Base-by-base conservation (phyloP, 30 jellyfish, hydroid and myxozoan genomes). In the Haliclystus octoradiatus region DNA sequence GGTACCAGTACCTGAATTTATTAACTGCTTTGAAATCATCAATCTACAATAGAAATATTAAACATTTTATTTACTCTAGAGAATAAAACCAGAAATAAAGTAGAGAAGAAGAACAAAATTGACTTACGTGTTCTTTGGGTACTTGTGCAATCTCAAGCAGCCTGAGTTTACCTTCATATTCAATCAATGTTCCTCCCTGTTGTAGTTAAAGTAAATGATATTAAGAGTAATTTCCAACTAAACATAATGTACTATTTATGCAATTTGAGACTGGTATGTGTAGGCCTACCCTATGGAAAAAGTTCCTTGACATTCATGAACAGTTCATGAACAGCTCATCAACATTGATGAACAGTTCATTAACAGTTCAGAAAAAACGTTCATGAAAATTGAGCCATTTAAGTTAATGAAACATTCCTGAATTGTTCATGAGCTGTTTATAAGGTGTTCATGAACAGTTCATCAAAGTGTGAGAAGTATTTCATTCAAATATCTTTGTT, bases 71-170 rank as follows among this genome's bases (percentile, higher is more conserved):
- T 12, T n/a, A 29, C n/a, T 14, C 26, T 24, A 63, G 30, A 63
- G 49, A 63, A n/a, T 31, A 29, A 63, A 63, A 52, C 1, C 14
- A 47, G n/a, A 47, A 47, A 13, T 61, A n/a, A 61, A 61, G 15
- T n/a, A n/a, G n/a, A 40, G 14, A 40, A 40, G 14, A 40, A 40
- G 57, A 40, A 40, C 57, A 40, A 19, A 5, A 19, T 40, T 19
- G 26, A 73, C 96, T 65, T 68, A 89, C 98, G 62, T 82, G 95
- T 31, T 89, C 93, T 65, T 89, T 81, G 33, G 98, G 98, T 51
- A 89, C 98, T 82, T 89, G 98, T 3, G 98, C 98, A 52, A 89
- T 89, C 62, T 89, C 98, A 69, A 89, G 78, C 28, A 89, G 73
- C 22, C 98, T 76, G 14, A 81, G 78, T 65, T 73, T 77, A 26